Conservation (phyloP, 30 jellyfish, hydroid and myxozoan species). For the Aurelia sp. region DNA sequence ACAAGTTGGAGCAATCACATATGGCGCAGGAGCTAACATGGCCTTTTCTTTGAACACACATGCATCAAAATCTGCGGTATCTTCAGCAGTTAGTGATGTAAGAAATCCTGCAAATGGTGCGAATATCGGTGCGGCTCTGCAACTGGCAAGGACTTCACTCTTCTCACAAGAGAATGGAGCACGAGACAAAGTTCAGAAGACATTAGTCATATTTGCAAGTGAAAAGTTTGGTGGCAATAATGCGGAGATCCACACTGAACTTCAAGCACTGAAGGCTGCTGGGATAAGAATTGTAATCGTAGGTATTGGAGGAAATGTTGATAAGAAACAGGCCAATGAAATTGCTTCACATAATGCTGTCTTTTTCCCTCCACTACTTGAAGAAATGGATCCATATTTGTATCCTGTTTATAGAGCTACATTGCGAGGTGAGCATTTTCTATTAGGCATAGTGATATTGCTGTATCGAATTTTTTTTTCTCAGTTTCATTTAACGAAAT, state of each 20-base stretch:
- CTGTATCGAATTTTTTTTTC: no score
- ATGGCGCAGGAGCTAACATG: slow-evolving; percentile 61
- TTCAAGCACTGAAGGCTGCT: slow-evolving; percentile 76
- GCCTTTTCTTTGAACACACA: slow-evolving; percentile 56
- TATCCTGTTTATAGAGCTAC: slow-evolving; percentile 78
- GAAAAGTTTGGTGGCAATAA: slow-evolving; percentile 33
- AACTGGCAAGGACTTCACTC: slow-evolving; percentile 84
- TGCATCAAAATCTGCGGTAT: not conserved
- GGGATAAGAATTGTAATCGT: slow-evolving; percentile 76
- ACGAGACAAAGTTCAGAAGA: slow-evolving; percentile 66
- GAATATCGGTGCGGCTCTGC: slow-evolving; percentile 77
- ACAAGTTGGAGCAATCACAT: slow-evolving; percentile 68
- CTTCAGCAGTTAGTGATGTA: slow-evolving; percentile 18
- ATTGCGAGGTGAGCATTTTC: slow-evolving; percentile 53
- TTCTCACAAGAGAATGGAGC: slow-evolving; percentile 95
- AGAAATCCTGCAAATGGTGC: slow-evolving; percentile 27
- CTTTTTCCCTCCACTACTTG: slow-evolving; percentile 83
- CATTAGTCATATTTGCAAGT: slow-evolving; percentile 77
- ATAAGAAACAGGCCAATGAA: slow-evolving; percentile 16
- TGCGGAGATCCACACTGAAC: slow-evolving; percentile 71
- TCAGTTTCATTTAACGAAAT: no score
- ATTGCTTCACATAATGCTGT: slow-evolving; percentile 56
- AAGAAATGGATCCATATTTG: slow-evolving; percentile 57
- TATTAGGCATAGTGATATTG: not conserved
- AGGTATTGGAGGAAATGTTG: slow-evolving; percentile 66